A percentile compares a stretch with the other conserved stretches of the same genome.
Conservation (phyloP, 64 coral and sea anemone genomes). For the Stichodactyla helianthus region DNA sequence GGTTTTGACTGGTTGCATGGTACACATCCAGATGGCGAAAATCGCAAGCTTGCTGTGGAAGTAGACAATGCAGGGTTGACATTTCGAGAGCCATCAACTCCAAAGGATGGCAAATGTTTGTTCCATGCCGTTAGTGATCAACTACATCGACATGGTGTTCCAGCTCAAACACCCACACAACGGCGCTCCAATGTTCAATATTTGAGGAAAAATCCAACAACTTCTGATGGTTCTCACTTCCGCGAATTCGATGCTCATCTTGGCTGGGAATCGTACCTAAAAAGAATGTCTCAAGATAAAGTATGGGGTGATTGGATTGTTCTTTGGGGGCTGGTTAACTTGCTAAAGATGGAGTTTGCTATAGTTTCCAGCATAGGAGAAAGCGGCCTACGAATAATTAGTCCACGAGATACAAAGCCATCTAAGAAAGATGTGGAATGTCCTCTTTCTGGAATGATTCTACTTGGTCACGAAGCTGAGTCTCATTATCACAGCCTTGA, state of each 20-base stretch:
- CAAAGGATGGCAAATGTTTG: too few relatives aligned
- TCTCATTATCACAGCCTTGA: neutral
- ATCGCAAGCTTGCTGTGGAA: too few relatives aligned
- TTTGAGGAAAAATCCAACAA: neutral
- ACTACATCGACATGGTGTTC: too few relatives aligned
- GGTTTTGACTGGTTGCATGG: too few relatives aligned
- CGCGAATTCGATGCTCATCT: conserved; percentile 8
- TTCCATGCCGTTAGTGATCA: too few relatives aligned
- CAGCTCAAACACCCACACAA: too few relatives aligned
- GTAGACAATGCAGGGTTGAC: too few relatives aligned
- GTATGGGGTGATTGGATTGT: conserved; percentile 25
- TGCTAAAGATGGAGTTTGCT: neutral
- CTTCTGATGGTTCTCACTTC: neutral
- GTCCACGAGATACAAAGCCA: neutral
- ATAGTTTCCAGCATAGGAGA: conserved; percentile 13
- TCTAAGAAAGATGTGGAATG: neutral
- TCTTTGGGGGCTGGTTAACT: conserved; percentile 12
- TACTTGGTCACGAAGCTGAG: neutral
- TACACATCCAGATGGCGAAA: too few relatives aligned
- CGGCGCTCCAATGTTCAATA: too few relatives aligned
- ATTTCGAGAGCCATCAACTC: too few relatives aligned
- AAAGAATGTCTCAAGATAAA: conserved; percentile 10
- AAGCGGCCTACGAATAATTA: neutral
- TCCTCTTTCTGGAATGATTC: neutral
- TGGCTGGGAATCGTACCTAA: neutral